A percentile compares a stretch with the other conserved stretches of the same genome.
Conservation (phyloP, 1,140 invertebrate species). For the Gryon sp. region DNA sequence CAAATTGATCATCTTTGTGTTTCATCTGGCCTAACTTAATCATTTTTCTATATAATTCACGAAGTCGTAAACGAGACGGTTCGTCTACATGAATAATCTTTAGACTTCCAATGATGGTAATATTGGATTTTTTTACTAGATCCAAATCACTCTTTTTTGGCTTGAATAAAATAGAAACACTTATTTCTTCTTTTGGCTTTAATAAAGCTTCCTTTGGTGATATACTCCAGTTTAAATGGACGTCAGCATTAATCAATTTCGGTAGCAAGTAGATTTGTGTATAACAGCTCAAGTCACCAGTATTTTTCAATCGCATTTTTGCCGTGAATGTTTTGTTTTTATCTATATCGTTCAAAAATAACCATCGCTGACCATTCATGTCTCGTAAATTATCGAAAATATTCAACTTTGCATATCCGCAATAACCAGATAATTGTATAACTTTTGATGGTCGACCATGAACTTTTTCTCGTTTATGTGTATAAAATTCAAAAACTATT, state of each 20-base stretch:
- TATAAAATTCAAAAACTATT: no score
- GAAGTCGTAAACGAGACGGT: conserved; percentile 73
- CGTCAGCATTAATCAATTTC: conserved; percentile 73
- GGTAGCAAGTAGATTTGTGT: conserved; percentile 73
- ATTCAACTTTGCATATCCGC: conserved; percentile 75
- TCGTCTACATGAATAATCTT: conserved; percentile 73
- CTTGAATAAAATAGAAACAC: conserved; percentile 69
- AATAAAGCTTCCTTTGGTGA: conserved; percentile 72
- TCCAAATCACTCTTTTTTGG: conserved; percentile 71
- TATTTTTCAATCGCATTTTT: conserved; percentile 75
- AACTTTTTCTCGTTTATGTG: no score
- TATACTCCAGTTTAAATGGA: conserved; percentile 71
- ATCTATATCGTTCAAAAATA: no score
- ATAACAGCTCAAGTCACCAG: conserved; percentile 75
- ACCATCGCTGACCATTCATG: conserved; percentile 76
- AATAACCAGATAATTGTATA: conserved; percentile 77
- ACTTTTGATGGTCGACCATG: conserved; percentile 65
- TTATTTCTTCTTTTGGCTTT: conserved; percentile 65
- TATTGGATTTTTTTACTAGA: conserved; percentile 58
- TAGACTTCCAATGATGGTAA: conserved; percentile 72
- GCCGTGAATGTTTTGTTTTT: no score
- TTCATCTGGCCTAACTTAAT: conserved; percentile 61
- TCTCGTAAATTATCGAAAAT: conserved; percentile 77
- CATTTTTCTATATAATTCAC: conserved; percentile 69
- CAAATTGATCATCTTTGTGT: conserved; percentile 40